phyloP scores from a whole-genome alignment of 2,888 invertebrate genomes.

The Merodon equestris region DNA sequence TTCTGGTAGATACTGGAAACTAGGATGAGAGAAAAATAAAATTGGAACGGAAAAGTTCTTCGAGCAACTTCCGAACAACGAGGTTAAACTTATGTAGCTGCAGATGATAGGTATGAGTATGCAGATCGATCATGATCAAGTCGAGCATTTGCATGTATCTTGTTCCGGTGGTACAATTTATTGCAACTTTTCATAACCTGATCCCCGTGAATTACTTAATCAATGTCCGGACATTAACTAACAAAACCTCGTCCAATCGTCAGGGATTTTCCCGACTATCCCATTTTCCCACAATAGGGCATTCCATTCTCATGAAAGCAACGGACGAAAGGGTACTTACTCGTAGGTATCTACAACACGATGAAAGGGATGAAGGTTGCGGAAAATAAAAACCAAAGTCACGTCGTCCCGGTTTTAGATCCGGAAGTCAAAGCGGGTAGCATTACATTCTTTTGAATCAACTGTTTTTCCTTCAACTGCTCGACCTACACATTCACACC shows the following conservation, averaged over 20 bases:
- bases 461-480: conserved; percentile 33
- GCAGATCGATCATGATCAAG: conserved; percentile 25
- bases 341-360: too few relatives aligned
- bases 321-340: too few relatives aligned
- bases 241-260: conserved; percentile 45
- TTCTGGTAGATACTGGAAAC: conserved; percentile 21
- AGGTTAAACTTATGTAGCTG: neutral
- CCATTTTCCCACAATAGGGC: conserved; percentile 30
- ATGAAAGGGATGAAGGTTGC: neutral
- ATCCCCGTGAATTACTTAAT: conserved; percentile 62
- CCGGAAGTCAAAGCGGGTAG: conserved; percentile 56
- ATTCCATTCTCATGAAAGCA: conserved; percentile 48
- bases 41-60: too few relatives aligned
- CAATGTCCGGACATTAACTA: conserved; percentile 65
- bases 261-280: conserved; percentile 25
- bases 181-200: conserved; percentile 54
- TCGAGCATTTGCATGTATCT: neutral
- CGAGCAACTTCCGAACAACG: too few relatives aligned
- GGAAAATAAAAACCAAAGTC: conserved; percentile 68
- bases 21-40: conserved; percentile 3
- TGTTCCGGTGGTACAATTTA: conserved; percentile 45
- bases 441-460: conserved; percentile 60
- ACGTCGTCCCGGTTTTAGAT: conserved; percentile 60
- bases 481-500: conserved; percentile 13
- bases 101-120: neutral